Percentiles rank a stretch among this genome's conserved stretches.
phyloP scores from a whole-genome alignment of 1,140 invertebrate genomes.

The Caenorhabditis tropicalis region DNA sequence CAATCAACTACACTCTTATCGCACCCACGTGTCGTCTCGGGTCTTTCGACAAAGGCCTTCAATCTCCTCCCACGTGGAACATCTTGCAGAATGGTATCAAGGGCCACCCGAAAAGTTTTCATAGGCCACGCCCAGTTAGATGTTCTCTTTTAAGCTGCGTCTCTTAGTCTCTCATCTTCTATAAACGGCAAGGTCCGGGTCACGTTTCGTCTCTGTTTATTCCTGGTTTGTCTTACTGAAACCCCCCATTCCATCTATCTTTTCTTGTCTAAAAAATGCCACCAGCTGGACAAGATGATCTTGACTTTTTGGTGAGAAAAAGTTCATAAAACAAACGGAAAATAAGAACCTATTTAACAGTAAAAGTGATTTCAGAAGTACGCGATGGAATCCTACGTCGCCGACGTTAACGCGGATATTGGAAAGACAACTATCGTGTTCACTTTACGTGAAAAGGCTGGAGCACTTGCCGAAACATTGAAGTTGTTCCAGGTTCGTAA shows the following conservation, averaged over 20 bases:
- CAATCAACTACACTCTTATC: background rate
- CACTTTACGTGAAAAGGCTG: constrained; percentile 69
- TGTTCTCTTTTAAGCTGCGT: background rate
- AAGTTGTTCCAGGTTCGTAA: constrained; percentile 66
- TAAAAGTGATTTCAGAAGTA: constrained; percentile 41
- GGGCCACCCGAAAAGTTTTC: background rate
- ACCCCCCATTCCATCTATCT: background rate
- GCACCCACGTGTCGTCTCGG: background rate
- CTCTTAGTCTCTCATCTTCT: background rate
- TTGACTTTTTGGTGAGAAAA: background rate
- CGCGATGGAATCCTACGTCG: constrained; percentile 71
- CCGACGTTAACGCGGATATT: constrained; percentile 62
- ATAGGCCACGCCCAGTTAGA: background rate
- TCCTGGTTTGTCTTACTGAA: background rate
- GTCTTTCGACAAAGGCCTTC: background rate
- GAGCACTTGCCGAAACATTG: constrained; percentile 68
- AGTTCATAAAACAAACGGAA: background rate
- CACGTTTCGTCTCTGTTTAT: constrained; percentile 25
- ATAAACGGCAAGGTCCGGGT: constrained; percentile 17
- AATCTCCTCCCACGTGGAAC: constrained; percentile 28
- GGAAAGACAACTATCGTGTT: constrained; percentile 71
- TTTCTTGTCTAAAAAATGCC: constrained; percentile 21
- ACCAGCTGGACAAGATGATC: constrained; percentile 37
- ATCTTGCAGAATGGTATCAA: constrained; percentile 25
- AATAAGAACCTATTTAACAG: background rate